These are phyloP conservation scores for Notechis scutatus DNA, from an alignment of 2,113 vertebrate species.

Conservation along the genomic window DNA sequence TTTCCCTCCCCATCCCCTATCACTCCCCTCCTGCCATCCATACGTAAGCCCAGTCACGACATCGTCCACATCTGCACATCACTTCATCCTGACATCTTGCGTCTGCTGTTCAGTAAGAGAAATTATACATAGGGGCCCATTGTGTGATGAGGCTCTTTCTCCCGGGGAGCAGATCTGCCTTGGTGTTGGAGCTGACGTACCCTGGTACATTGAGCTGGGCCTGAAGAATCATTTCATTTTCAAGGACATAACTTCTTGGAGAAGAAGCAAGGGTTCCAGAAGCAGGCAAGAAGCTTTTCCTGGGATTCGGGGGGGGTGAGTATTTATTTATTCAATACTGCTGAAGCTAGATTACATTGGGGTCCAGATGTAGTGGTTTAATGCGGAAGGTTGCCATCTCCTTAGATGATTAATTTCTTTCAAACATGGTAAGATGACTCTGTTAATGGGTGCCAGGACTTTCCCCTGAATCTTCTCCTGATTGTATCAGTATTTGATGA, in stretches of 20 bases:
- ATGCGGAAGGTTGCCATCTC: not conserved
- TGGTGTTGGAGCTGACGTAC: not conserved
- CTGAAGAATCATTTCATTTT: not conserved
- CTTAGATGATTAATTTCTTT: not conserved
- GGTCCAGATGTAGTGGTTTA: not conserved
- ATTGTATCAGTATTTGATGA: not conserved
- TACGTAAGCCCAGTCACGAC: not conserved
- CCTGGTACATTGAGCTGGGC: not conserved
- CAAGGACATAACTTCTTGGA: not conserved
- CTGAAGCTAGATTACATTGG: not conserved
- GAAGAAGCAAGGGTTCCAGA: not conserved
- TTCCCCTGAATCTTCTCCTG: not conserved
- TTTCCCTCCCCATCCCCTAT: not conserved
- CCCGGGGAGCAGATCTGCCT: not conserved
- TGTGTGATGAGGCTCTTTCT: not conserved
- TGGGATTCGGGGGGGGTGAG: not conserved
- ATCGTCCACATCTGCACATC: slow-evolving; percentile 4
- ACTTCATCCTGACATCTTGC: not conserved
- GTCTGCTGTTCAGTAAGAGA: not conserved
- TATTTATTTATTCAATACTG: not conserved
- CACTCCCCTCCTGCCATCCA: not conserved
- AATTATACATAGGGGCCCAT: not conserved
- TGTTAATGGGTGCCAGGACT: not conserved
- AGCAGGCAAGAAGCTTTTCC: not conserved
- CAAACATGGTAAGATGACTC: not conserved